A percentile compares a stretch with the other conserved stretches of the same genome.
Conservation (phyloP, 1,140 invertebrate species). For the Drosophila pseudoananassae region DNA sequence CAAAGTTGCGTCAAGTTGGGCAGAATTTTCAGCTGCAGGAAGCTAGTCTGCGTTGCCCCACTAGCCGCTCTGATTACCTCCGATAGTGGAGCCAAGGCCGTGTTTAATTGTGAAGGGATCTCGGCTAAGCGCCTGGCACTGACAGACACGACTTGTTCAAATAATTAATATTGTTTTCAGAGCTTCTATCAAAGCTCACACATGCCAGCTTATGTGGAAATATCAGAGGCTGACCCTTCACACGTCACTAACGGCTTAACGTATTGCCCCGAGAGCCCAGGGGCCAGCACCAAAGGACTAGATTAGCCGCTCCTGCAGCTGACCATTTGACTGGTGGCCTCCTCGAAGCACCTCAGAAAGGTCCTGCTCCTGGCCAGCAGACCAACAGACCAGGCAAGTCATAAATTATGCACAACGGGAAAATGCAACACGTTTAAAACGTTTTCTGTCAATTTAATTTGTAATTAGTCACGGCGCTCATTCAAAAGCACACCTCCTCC, state of each 20-base stretch:
- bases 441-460: conserved; percentile 77
- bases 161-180: too few relatives aligned
- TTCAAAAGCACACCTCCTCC: conserved; percentile 43
- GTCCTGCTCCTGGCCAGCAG: conserved; percentile 2
- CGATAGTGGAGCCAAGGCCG: conserved; percentile 8
- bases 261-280: conserved; percentile 49
- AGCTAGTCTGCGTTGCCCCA: conserved; percentile 4
- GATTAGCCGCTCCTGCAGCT: conserved; percentile 20
- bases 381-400: conserved; percentile 11
- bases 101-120: background rate
- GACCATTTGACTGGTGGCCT: conserved; percentile 35
- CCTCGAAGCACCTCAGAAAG: conserved; percentile 6
- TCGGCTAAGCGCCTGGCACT: too few relatives aligned
- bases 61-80: conserved; percentile 30
- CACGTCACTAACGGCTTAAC: conserved; percentile 62
- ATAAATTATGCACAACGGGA: conserved; percentile 61
- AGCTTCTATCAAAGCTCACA: too few relatives aligned
- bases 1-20: conserved; percentile 17
- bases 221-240: conserved; percentile 57
- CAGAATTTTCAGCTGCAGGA: conserved; percentile 25
- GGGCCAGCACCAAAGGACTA: conserved; percentile 10
- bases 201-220: conserved; percentile 29
- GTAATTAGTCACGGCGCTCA: conserved; percentile 74
- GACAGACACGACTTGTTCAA: too few relatives aligned
- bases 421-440: conserved; percentile 65